Base-by-base conservation (phyloP, 53 echinoderm and acorn worm genomes). In the Hippasteria phrygiana region DNA sequence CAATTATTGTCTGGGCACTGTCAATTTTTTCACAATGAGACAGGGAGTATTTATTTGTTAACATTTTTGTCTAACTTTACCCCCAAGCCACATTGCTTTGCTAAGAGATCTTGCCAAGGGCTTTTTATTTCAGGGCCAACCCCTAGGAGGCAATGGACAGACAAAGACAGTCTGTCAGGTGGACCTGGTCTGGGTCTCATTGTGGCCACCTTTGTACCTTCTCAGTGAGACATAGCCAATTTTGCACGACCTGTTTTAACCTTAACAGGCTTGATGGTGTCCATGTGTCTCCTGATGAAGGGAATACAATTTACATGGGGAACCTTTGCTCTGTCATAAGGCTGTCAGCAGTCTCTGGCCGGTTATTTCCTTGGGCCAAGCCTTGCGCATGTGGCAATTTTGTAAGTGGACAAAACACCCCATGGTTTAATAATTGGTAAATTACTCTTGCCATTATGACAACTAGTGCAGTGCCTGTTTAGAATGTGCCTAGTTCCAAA, bases 251-350 rank as follows among this genome's bases (percentile, higher is more conserved):
- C 1, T 16, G 17, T 74, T 74, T 74, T 20, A 37, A 74, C 46
- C 39, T 74, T 5, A 2, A 74, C 27, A 74, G 74, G 28, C 47
- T 3, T 28, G 47, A 74, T 74, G 74, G 74, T 13, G 47, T 74
- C 39, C 74, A 74, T 39, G n/a, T n/a, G 5, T 74, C 74, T 39
- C 74, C 47, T 26, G 74, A 74, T n/a, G n/a, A n/a, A 74, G 74
- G 74, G 74, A 72, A 72, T 72, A 40, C 39, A 29, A 72, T 72
- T 72, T 72, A 39, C 72, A 72, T 39, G 39, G 72, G 72, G 72
- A 72, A 72, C 41, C 72, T 72, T 32, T 32, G 28, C 20, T 40
- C 72, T 29, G 72, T 41, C 72, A 72, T 72, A 17, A 39, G 40
- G 72, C 72, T 17, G 28, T 72, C 14, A 28, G 3, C 29, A n/a